phyloP scores from a whole-genome alignment of 2,113 vertebrate species.

The Microcebus lehilahytsara region DNA sequence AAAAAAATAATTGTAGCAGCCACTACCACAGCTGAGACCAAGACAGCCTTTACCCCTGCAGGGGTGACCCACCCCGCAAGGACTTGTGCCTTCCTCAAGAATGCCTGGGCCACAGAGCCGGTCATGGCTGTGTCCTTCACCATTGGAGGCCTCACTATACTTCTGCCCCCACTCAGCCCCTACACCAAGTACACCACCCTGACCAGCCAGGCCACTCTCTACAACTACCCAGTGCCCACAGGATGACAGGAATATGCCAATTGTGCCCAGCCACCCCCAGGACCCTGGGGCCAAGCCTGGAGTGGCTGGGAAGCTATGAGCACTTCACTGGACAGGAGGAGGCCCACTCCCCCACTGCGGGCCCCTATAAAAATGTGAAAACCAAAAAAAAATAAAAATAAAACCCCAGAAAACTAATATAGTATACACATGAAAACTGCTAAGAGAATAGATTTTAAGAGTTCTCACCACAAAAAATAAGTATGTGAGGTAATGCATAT shows the following conservation, averaged over 20 bases:
- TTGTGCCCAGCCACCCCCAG: not conserved
- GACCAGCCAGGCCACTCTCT: not conserved
- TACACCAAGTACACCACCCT: not conserved
- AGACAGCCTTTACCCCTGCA: not conserved
- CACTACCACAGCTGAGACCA: not conserved
- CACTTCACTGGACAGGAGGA: not conserved
- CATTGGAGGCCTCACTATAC: not conserved
- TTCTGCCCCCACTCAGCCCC: not conserved
- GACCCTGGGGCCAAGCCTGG: not conserved
- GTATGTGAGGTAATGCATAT: not conserved
- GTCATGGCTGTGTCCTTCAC: not conserved
- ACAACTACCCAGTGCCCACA: not conserved
- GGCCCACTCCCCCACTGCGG: not conserved
- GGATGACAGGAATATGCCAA: not conserved
- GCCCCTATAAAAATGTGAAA: not conserved
- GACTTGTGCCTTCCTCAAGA: not conserved
- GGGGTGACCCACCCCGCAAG: not conserved
- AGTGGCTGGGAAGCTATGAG: not conserved
- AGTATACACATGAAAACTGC: not conserved
- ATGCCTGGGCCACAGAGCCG: not conserved
- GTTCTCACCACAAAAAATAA: not conserved
- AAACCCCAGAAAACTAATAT: not conserved
- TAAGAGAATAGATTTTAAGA: not conserved
- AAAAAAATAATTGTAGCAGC: not conserved
- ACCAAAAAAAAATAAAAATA: not conserved